These are phyloP conservation scores for Rhabdomys pumilio DNA, from an alignment of 2,797 vertebrate genomes.

Conservation along the genomic window DNA sequence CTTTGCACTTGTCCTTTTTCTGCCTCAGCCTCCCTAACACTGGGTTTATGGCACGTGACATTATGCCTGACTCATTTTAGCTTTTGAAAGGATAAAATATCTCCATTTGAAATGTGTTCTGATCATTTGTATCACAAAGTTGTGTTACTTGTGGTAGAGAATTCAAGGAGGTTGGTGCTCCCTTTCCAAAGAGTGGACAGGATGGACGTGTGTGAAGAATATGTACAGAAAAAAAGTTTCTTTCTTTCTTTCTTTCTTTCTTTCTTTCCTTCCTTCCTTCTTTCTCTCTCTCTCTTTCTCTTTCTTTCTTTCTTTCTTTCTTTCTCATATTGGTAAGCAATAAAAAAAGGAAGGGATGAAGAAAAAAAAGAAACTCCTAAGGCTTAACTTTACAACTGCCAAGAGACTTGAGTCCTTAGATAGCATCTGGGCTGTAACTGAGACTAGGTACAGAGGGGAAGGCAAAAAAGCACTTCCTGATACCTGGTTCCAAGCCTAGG, in stretches of 20 bases:
- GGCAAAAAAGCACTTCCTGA: neutral
- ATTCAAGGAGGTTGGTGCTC: neutral
- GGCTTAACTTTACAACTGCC: slow-evolving; percentile 62
- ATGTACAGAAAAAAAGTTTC: slow-evolving; percentile 67
- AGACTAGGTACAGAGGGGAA: neutral
- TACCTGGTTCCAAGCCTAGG: neutral
- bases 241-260: slow-evolving; percentile 43
- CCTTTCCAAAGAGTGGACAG: slow-evolving; percentile 47
- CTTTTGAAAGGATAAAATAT: slow-evolving; percentile 62
- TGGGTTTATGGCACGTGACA: neutral
- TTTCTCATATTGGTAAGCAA: slow-evolving; percentile 72
- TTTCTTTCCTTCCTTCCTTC: too few relatives aligned
- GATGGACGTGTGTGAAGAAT: slow-evolving; percentile 66
- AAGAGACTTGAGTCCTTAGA: neutral
- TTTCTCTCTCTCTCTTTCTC: too few relatives aligned
- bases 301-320: neutral
- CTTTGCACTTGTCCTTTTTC: neutral
- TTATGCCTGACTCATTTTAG: neutral
- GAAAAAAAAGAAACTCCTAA: slow-evolving; percentile 34
- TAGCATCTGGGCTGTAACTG: slow-evolving; percentile 51
- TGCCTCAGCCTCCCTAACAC: neutral
- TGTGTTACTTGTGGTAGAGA: slow-evolving; percentile 28
- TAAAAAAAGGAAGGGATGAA: neutral
- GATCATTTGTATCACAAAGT: slow-evolving; percentile 15
- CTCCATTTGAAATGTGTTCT: slow-evolving; percentile 21